phyloP scores from a whole-genome alignment of 2,797 vertebrate genomes.

The Siniperca scherzeri region DNA sequence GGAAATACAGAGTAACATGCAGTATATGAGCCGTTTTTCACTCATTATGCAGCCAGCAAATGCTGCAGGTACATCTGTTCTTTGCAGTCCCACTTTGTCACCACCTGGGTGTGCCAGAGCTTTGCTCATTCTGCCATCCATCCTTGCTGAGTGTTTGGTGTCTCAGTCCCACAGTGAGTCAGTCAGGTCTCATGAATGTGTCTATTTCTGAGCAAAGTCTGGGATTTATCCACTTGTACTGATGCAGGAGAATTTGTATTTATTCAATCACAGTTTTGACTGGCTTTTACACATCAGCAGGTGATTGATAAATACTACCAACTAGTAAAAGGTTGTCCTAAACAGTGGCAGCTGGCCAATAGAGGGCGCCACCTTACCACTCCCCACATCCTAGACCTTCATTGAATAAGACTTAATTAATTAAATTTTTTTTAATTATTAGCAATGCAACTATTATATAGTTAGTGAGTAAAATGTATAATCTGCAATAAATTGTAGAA shows the following conservation, averaged over 20 bases:
- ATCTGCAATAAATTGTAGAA: too few species aligned
- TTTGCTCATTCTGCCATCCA: constrained; percentile 23
- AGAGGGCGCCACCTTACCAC: too few species aligned
- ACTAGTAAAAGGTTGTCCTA: neutral
- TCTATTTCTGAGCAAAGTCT: neutral
- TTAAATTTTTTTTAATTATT: too few species aligned
- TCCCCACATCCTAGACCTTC: too few species aligned
- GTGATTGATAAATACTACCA: constrained; percentile 31
- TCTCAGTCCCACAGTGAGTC: constrained; percentile 25
- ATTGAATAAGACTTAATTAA: too few species aligned
- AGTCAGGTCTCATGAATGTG: constrained; percentile 9
- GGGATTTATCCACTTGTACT: constrained; percentile 14
- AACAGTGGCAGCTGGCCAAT: too few species aligned
- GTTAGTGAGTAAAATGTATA: too few species aligned
- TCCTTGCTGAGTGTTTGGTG: neutral
- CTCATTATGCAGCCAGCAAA: neutral
- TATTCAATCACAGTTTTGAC: constrained; percentile 22
- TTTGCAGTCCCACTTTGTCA: constrained; percentile 34
- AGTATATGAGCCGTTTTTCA: neutral
- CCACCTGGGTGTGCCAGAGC: constrained; percentile 70
- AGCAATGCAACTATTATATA: too few species aligned
- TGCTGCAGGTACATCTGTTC: neutral
- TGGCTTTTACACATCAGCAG: neutral
- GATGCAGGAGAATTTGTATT: constrained; percentile 1
- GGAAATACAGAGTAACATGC: neutral